Evolutionary conservation across 2,888 invertebrate genomes (phyloP).

Genomic region (Polietes domitor): DNA sequence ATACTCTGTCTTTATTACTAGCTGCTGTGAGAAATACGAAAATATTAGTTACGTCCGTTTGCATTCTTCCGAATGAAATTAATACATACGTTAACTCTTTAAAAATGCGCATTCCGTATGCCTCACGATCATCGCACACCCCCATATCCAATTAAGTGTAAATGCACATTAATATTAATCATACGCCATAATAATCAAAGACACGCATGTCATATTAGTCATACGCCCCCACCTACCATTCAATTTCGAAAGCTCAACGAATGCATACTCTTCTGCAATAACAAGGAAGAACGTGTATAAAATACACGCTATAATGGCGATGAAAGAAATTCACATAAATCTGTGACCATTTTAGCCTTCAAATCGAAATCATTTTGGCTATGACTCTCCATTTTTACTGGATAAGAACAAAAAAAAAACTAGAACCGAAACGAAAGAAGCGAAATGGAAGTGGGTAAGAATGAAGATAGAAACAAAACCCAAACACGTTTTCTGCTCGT

Average conservation of each 20-base stretch:
- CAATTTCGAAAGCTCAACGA: neutral
- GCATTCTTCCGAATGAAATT: too few species aligned
- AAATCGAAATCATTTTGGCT: conserved; percentile 33
- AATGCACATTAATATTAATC: neutral
- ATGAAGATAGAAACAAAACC: neutral
- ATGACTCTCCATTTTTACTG: conserved; percentile 24
- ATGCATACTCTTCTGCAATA: neutral
- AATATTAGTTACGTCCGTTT: too few species aligned
- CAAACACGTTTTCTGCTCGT: neutral
- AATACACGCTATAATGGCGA: neutral
- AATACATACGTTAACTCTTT: too few species aligned
- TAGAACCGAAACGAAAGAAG: neutral
- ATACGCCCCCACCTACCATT: neutral
- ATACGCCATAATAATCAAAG: neutral
- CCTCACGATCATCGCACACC: too few species aligned
- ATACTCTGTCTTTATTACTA: too few species aligned
- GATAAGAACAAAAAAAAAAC: too few species aligned
- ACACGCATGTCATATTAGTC: too few species aligned
- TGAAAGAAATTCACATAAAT: conserved; percentile 39
- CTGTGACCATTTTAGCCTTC: conserved; percentile 40
- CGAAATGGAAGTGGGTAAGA: neutral
- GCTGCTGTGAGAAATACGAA: too few species aligned
- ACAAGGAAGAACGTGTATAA: neutral
- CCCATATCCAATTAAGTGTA: too few species aligned
- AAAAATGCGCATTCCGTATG: too few species aligned